These are phyloP conservation scores for Cydia strobilella DNA, from an alignment of 1,140 invertebrate species.

Conservation along the genomic window DNA sequence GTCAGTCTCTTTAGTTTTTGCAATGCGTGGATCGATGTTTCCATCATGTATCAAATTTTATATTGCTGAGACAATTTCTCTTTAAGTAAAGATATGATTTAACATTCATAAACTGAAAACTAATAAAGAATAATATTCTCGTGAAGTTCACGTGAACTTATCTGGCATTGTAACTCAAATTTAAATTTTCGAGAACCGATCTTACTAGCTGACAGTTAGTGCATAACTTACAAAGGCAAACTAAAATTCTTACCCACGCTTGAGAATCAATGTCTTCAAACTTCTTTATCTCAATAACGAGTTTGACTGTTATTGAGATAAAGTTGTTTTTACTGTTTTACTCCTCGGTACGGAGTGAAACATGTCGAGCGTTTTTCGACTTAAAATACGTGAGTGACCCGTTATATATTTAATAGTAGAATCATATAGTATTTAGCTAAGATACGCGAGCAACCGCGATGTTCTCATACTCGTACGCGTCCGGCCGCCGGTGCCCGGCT, in stretches of 20 bases:
- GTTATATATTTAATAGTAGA: too few species aligned
- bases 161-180: background rate
- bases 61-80: background rate
- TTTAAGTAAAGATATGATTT: background rate
- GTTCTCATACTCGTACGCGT: too few species aligned
- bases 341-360: too few species aligned
- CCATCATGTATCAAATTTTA: too few species aligned
- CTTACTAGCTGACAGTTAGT: background rate
- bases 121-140: background rate
- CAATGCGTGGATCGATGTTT: too few species aligned
- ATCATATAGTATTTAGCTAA: too few species aligned
- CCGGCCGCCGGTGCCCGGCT: too few species aligned
- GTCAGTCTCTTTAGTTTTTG: too few species aligned
- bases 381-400: too few species aligned
- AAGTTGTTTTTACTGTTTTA: too few species aligned
- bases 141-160: background rate
- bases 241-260: background rate
- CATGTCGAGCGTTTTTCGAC: too few species aligned
- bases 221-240: background rate
- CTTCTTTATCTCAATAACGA: constrained; percentile 21
- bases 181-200: background rate
- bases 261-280: constrained; percentile 7
- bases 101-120: background rate
- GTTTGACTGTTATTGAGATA: constrained; percentile 27
- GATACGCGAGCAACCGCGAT: too few species aligned